Base-by-base conservation (phyloP, 2,797 vertebrate genomes). In the Parambassis ranga region DNA sequence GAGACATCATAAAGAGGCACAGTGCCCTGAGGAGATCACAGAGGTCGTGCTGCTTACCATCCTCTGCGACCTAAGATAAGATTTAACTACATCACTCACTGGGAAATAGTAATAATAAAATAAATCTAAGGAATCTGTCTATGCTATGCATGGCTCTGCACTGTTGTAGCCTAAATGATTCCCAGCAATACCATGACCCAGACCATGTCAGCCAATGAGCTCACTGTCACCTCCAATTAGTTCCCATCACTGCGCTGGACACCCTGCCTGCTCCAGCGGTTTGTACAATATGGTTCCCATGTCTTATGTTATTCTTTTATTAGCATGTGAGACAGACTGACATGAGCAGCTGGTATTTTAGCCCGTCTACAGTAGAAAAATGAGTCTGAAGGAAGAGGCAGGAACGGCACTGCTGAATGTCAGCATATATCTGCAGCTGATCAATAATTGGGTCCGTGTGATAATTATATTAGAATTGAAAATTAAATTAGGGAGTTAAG, bases 401-500 rank as follows among this genome's bases (percentile, higher is more conserved):
- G 42, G 7, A 51, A 35, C 10, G 51, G 27, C 7, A 2, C 49
- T 36, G 24, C 19, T 35, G 39, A 72, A 56, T 50, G 57, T 50
- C 71, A 33, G 61, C 16, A 8, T 57, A 8, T 57, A 77, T 71
- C 72, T 76, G 39, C 51, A 35, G 65, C 19, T 22, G 33, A 75
- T 86, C 75, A 69, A 72, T 87, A 86, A 74, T n/a, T 61, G 52
- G 58, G 47, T 61, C 53, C 2, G 7, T 44, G 72, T 62, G 68
- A 79, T 79, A 77, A 86, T 83, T 74, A 71, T 49, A 79, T 84
- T 73, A 65, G 42, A 51, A 74, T 18, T 57, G 60, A 44, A 75
- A 86, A 89, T 90, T 82, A 64, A 88, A 87, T 86, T 82, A 75
- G 46, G 20, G 72, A 75, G 56, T 75, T 71, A 71, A 78, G 66